phyloP scores from a whole-genome alignment of 2,888 invertebrate genomes.

The Neria commutata region DNA sequence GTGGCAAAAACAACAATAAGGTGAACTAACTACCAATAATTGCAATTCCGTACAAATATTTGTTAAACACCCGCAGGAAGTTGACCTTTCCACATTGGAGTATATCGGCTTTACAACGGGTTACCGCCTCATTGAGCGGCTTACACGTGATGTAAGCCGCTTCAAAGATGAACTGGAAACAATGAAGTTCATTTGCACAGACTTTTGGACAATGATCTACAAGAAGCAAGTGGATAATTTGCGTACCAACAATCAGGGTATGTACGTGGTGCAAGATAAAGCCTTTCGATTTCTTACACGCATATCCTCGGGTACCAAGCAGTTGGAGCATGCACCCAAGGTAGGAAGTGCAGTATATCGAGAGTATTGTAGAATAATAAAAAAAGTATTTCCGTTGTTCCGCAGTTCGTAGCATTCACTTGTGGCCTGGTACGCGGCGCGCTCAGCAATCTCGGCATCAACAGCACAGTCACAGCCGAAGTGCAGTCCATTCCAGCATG shows the following conservation, averaged over 20 bases:
- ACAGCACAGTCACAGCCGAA: constrained; percentile 94
- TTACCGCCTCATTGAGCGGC: constrained; percentile 81
- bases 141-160: constrained; percentile 89
- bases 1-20: constrained; percentile 64
- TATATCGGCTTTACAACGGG: constrained; percentile 86
- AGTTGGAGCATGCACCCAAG: constrained; percentile 88
- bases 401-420: constrained; percentile 89
- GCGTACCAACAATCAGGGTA: constrained; percentile 94
- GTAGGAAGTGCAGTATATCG: constrained; percentile 59
- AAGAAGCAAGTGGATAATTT: constrained; percentile 98
- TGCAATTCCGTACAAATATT: background rate
- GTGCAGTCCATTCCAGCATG: constrained; percentile 90
- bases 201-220: constrained; percentile 97
- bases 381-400: constrained; percentile 43
- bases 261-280: constrained; percentile 97
- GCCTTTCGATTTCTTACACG: constrained; percentile 88
- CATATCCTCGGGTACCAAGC: constrained; percentile 88
- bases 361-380: background rate
- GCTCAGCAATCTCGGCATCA: constrained; percentile 90
- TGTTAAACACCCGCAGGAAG: constrained; percentile 45
- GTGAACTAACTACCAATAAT: constrained; percentile 35
- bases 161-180: constrained; percentile 98
- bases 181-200: constrained; percentile 98
- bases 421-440: constrained; percentile 96
- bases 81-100: constrained; percentile 73